Percentiles rank a stretch among this genome's conserved stretches.
Conservation (phyloP, 2,113 vertebrate genomes). For the Felis chaus region DNA sequence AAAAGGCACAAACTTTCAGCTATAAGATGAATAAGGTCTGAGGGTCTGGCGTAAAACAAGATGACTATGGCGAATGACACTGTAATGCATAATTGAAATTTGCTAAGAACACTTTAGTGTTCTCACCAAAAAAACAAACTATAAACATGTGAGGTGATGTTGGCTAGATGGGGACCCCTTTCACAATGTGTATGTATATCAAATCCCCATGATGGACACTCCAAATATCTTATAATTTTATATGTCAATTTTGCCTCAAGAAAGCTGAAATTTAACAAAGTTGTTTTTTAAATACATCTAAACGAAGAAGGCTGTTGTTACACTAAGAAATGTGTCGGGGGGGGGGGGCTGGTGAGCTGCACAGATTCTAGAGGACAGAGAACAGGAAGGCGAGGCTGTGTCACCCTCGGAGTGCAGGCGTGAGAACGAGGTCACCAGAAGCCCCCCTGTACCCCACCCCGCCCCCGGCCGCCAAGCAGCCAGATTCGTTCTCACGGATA, state of each 20-base stretch:
- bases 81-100: background rate
- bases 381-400: background rate
- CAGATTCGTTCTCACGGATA: fast-evolving
- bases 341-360: fast-evolving
- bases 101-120: no score
- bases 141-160: background rate
- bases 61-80: background rate
- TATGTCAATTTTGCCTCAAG: background rate
- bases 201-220: no score
- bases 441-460: fast-evolving
- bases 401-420: fast-evolving
- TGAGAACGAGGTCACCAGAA: background rate
- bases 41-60: background rate
- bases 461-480: fast-evolving
- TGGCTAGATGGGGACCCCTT: no score
- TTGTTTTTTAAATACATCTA: background rate
- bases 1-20: background rate
- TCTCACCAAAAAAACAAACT: background rate
- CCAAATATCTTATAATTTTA: background rate
- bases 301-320: background rate
- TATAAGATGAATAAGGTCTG: background rate
- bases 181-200: background rate
- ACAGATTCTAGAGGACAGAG: background rate
- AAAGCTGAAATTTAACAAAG: background rate
- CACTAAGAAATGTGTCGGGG: background rate